These are phyloP conservation scores for Papilio helenus DNA, from an alignment of 1,140 invertebrate genomes.

Conservation along the genomic window DNA sequence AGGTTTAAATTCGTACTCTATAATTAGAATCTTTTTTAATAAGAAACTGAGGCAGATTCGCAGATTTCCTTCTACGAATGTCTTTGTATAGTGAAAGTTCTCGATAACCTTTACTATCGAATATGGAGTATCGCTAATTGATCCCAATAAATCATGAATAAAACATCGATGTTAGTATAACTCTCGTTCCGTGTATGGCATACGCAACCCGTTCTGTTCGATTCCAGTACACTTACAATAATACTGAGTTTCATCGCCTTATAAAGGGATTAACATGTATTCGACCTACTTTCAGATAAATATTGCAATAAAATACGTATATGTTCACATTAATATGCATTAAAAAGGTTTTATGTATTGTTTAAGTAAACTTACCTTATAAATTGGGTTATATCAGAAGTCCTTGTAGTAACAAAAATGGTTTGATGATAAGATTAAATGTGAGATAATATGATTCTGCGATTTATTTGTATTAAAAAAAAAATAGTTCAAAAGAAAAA, in stretches of 20 bases:
- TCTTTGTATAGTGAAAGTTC: not conserved
- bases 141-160: conserved; percentile 24
- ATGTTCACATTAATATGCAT: not conserved
- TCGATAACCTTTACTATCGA: not conserved
- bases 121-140: not conserved
- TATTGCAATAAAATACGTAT: conserved; percentile 17
- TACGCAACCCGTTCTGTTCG: conserved; percentile 12
- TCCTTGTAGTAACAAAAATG: not conserved
- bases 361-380: not conserved
- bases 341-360: not conserved
- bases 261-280: conserved; percentile 28
- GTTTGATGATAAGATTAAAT: not conserved
- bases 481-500: no score
- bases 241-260: conserved; percentile 20
- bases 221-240: conserved; percentile 12
- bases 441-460: not conserved
- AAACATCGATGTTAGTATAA: conserved; percentile 20
- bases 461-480: no score
- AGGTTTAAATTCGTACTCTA: no score
- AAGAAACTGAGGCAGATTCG: no score
- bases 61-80: not conserved
- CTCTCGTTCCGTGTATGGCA: conserved; percentile 18
- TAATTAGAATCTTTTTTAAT: no score
- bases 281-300: not conserved
- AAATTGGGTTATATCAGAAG: not conserved